Evolutionary conservation across 2,888 invertebrate species (phyloP).

Genomic region (Clitarchus hookeri): DNA sequence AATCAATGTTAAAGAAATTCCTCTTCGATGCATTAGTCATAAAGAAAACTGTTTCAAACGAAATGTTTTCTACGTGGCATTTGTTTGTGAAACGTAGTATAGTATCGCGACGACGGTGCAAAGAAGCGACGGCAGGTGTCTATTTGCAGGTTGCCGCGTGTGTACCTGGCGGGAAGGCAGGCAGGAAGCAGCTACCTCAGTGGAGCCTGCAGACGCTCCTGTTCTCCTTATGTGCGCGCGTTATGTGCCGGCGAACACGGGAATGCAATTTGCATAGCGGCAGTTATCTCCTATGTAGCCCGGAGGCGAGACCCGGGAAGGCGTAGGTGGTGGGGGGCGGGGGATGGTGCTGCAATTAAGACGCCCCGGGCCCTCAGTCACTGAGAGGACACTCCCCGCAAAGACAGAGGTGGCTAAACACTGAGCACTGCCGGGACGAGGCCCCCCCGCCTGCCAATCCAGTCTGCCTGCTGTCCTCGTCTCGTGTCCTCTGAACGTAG

Average conservation of each 20-base stretch:
- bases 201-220: not conserved
- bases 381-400: not conserved
- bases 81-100: no score
- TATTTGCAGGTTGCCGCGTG: no score
- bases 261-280: constrained; percentile 35
- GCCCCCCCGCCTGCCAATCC: not conserved
- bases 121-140: no score
- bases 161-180: no score
- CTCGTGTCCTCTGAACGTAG: no score
- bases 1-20: no score
- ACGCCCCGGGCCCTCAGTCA: not conserved
- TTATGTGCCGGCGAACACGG: constrained; percentile 33
- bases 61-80: no score
- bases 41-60: no score
- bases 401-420: not conserved
- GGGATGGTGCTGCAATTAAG: not conserved
- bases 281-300: not conserved
- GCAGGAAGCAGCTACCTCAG: no score
- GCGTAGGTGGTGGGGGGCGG: not conserved
- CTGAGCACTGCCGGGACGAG: not conserved
- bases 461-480: not conserved
- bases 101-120: no score
- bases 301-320: not conserved
- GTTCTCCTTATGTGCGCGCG: constrained; percentile 29
- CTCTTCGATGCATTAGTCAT: no score